Evolutionary conservation across 1,140 invertebrate species (phyloP).

Genomic region (Gonatopus flavifemur): DNA sequence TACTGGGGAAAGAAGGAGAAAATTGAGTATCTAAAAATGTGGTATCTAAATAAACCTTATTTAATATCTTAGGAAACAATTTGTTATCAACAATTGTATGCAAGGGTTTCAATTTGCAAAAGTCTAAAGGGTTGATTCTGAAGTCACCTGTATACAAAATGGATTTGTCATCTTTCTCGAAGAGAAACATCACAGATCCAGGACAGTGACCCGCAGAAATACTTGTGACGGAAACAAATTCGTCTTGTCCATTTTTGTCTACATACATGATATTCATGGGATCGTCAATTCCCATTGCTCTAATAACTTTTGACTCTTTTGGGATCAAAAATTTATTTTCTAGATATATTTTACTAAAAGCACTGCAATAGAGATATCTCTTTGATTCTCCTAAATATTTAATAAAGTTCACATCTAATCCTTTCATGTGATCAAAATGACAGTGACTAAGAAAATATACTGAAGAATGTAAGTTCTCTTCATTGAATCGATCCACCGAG

Average conservation of each 20-base stretch:
- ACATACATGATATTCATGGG: constrained; percentile 36
- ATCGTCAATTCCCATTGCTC: constrained; percentile 36
- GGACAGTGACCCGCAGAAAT: constrained; percentile 72
- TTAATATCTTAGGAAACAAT: constrained; percentile 56
- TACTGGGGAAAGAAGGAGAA: constrained; percentile 61
- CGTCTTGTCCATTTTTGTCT: constrained; percentile 20
- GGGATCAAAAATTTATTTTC: constrained; percentile 16
- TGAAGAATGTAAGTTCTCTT: constrained; percentile 53
- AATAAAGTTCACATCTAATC: constrained; percentile 52
- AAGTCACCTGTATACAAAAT: constrained; percentile 76
- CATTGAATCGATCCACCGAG: constrained; percentile 65
- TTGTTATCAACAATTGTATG: constrained; percentile 48
- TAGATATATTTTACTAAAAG: constrained; percentile 42
- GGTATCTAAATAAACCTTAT: constrained; percentile 71
- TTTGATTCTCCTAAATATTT: constrained; percentile 21
- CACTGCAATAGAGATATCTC: constrained; percentile 46
- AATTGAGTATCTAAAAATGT: constrained; percentile 65
- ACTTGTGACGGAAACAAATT: constrained; percentile 59
- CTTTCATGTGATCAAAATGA: constrained; percentile 69
- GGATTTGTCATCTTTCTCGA: constrained; percentile 55
- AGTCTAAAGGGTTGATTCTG: constrained; percentile 59
- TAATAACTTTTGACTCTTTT: constrained; percentile 31
- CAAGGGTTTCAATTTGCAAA: constrained; percentile 61
- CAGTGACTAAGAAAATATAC: constrained; percentile 71
- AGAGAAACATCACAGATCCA: constrained; percentile 75